Evolutionary conservation across 2,797 vertebrate genomes (phyloP), one percentile per base, ranked within the genome.

Genomic region (Sylvia borin): DNA sequence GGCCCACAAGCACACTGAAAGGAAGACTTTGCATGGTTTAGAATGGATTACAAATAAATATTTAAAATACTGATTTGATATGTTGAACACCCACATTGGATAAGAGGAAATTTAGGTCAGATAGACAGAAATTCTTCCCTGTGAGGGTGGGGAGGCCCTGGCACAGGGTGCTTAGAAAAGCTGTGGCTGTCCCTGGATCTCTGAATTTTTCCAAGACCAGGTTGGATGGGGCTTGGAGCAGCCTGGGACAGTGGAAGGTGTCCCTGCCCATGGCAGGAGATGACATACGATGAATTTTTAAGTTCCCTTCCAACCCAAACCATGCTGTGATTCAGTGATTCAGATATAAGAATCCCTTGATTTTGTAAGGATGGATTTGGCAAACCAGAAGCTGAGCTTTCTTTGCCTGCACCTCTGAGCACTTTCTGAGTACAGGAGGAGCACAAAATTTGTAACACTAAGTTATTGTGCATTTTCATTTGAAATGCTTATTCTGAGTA

Each of bases 271-370:
- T 25, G 55, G 32, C 18, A 29, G 48, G 9, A 4, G 13, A 10
- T 67, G 10, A 32, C 1, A 8, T 2, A 1, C 2, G 15, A 15
- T 42, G 55, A 6, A 1, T 2, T 54, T 75, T 68, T 27, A 14
- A 42, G 6, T 10, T 48, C 22, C 24, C 5, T 74, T 13, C 48
- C 43, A 36, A 20, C 3, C 9, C 50, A 89, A 50, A 25, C 19
- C 7, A 8, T 29, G 14, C 42, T 48, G 34, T 9, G 19, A 68
- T 50, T 50, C 32, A n/a, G 4, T 51, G 20, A 66, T 65, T 84
- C 17, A 15, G 13, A 40, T 43, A 10, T 15, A 45, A 38, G 19
- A 67, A 77, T 55, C 9, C 11, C 5, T 36, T 36, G 5, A 40
- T 40, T 88, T 7, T 2, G 0, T 16, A 55, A 67, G 29, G 19